These are phyloP conservation scores for Agrotis exclamationis DNA, from an alignment of 2,888 invertebrate species.

Conservation along the genomic window DNA sequence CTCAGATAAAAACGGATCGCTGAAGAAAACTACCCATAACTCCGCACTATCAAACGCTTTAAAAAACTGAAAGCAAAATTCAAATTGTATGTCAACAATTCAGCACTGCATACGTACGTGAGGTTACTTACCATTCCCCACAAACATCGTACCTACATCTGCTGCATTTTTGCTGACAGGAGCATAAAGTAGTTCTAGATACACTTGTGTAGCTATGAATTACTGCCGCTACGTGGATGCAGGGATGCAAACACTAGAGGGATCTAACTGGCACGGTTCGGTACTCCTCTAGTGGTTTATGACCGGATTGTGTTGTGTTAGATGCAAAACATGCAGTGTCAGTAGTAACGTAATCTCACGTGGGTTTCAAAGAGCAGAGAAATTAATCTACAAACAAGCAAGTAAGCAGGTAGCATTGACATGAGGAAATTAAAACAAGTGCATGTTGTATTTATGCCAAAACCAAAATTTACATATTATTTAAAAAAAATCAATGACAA, in stretches of 20 bases:
- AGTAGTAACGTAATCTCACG: neutral
- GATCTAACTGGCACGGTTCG: conserved; percentile 11
- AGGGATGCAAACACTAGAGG: conserved; percentile 24
- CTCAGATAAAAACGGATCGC: neutral
- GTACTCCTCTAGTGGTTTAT: neutral
- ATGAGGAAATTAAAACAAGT: neutral
- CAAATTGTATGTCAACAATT: conserved; percentile 33
- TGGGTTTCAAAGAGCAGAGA: neutral
- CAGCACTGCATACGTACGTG: conserved; percentile 16
- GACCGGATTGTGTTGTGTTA: conserved; percentile 11
- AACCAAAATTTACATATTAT: too few species aligned
- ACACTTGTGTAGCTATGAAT: conserved; percentile 42
- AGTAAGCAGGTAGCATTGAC: neutral
- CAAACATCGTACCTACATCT: conserved; percentile 39
- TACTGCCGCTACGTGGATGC: conserved; percentile 43
- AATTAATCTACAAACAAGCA: neutral
- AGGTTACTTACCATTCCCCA: conserved; percentile 29
- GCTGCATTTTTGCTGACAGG: conserved; percentile 51
- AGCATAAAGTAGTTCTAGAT: conserved; percentile 33
- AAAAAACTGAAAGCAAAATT: conserved; percentile 12
- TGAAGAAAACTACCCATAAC: neutral
- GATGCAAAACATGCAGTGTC: neutral
- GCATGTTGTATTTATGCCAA: too few species aligned
- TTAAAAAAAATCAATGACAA: too few species aligned
- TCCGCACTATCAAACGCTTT: neutral